Evolutionary conservation across 2,113 vertebrate species (phyloP).

Genomic region (Eptatretus burgeri): DNA sequence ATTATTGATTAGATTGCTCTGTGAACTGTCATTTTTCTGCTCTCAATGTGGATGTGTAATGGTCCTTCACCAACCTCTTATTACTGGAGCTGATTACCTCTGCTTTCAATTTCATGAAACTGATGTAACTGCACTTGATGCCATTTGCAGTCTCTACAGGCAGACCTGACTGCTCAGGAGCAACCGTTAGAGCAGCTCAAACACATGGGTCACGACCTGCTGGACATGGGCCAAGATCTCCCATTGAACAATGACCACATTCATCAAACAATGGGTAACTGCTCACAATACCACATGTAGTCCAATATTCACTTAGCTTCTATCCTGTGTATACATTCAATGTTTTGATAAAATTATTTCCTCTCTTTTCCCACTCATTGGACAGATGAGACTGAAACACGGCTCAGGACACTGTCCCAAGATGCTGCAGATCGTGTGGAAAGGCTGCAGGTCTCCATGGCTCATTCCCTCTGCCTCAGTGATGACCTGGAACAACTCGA

Average conservation of each 20-base stretch:
- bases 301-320: too few relatives aligned
- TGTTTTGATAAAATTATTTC: too few relatives aligned
- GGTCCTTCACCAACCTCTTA: background rate
- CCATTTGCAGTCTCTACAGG: constrained; percentile 35
- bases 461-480: constrained; percentile 69
- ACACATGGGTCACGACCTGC: constrained; percentile 33
- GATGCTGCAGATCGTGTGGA: constrained; percentile 35
- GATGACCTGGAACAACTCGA: constrained; percentile 51
- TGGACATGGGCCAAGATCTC: constrained; percentile 36
- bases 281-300: too few relatives aligned
- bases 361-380: too few relatives aligned
- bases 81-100: background rate
- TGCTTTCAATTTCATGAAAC: background rate
- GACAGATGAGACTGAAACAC: constrained; percentile 33
- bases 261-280: constrained; percentile 37
- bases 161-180: constrained; percentile 51
- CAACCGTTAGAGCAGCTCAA: constrained; percentile 64
- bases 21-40: too few relatives aligned
- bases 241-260: constrained; percentile 27
- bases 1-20: too few relatives aligned
- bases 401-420: constrained; percentile 37
- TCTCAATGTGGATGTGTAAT: too few relatives aligned
- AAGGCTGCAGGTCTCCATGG: constrained; percentile 60
- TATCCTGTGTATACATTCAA: too few relatives aligned
- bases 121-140: background rate